A percentile compares a stretch with the other conserved stretches of the same genome.
Evolutionary conservation across 1,140 invertebrate genomes (phyloP).

Genomic region (Hylaeus anthracinus): DNA sequence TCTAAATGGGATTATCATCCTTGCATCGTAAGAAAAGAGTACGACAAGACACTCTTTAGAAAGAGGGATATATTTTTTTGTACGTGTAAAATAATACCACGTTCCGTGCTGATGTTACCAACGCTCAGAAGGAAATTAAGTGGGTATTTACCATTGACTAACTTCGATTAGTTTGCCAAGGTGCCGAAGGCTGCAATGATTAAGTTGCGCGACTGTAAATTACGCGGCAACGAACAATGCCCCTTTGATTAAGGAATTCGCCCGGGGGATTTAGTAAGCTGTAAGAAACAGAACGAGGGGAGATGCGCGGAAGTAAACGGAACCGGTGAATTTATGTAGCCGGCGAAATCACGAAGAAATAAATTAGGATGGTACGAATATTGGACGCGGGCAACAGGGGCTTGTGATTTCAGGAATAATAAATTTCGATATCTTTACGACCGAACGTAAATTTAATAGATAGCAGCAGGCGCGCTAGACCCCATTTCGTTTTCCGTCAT

Average conservation of each 20-base stretch:
- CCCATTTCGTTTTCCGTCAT: background rate
- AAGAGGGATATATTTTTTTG: no score
- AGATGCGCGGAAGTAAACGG: background rate
- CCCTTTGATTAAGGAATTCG: slow-evolving; percentile 46
- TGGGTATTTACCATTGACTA: background rate
- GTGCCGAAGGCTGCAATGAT: background rate
- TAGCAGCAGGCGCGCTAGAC: background rate
- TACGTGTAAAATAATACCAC: no score
- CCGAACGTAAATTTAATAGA: slow-evolving; percentile 45
- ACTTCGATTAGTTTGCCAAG: slow-evolving; percentile 15
- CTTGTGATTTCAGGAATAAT: slow-evolving; percentile 57
- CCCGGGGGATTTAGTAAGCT: slow-evolving; percentile 16
- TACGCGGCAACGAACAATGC: slow-evolving; percentile 37
- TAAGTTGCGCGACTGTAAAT: slow-evolving; percentile 39
- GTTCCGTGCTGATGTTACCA: no score
- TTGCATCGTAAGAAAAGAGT: no score
- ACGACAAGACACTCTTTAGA: no score
- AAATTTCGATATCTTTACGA: slow-evolving; percentile 58
- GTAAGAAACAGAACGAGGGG: slow-evolving; percentile 23
- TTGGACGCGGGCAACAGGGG: slow-evolving; percentile 34
- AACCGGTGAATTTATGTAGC: slow-evolving; percentile 35
- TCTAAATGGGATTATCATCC: no score
- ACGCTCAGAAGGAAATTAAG: background rate
- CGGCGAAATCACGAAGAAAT: slow-evolving; percentile 49
- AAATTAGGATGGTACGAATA: slow-evolving; percentile 44